Conservation (phyloP, 53 echinoderm and acorn worm genomes). For the Pentamera pediparva region DNA sequence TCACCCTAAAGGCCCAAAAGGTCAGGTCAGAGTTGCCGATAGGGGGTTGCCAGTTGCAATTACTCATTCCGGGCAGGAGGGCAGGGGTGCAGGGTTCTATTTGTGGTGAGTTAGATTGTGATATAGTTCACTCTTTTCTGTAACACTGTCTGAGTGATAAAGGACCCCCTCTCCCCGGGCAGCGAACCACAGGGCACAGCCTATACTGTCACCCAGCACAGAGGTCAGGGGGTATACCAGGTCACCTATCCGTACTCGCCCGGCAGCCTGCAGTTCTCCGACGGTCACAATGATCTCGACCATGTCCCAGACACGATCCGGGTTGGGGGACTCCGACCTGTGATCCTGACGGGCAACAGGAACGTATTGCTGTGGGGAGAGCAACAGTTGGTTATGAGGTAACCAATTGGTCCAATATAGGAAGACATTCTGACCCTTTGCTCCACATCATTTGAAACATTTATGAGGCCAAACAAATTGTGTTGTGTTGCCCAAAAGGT, state of each 20-base stretch:
- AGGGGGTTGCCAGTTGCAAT: too few relatives aligned
- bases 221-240: constrained; percentile 74
- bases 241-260: constrained; percentile 55
- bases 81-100: too few relatives aligned
- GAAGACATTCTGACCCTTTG: background rate
- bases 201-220: constrained; percentile 93
- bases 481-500: too few relatives aligned
- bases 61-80: too few relatives aligned
- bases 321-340: constrained; percentile 54
- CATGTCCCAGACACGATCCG: constrained; percentile 74
- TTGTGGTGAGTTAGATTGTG: too few relatives aligned
- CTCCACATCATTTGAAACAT: background rate
- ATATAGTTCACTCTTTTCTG: too few relatives aligned
- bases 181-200: constrained; percentile 98
- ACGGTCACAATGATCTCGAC: constrained; percentile 72
- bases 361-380: constrained; percentile 30
- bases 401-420: too few relatives aligned
- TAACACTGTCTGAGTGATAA: background rate
- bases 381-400: too few relatives aligned
- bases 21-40: too few relatives aligned
- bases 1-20: too few relatives aligned
- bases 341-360: constrained; percentile 78
- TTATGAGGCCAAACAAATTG: too few relatives aligned
- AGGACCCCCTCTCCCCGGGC: constrained; percentile 70
- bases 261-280: constrained; percentile 60